phyloP scores from a whole-genome alignment of 2,888 invertebrate species.

The Caenorhabditis imperialis region DNA sequence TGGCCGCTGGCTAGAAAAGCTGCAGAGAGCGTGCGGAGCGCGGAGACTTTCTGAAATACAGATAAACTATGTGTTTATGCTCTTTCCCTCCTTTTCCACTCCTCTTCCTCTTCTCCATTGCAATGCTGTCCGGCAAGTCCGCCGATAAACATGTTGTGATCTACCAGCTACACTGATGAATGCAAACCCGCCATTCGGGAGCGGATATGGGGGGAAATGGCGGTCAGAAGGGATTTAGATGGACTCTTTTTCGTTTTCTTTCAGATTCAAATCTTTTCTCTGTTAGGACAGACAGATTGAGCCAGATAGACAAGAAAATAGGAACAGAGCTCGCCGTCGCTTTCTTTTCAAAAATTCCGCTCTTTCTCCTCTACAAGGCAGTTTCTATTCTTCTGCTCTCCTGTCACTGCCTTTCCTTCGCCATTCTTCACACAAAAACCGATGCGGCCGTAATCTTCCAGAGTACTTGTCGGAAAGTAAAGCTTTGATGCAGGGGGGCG shows the following conservation, averaged over 20 bases:
- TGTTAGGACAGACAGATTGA: background rate
- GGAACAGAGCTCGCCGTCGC: background rate
- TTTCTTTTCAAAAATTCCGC: slow-evolving; percentile 38
- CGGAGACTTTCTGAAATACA: slow-evolving; percentile 44
- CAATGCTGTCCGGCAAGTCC: slow-evolving; percentile 44
- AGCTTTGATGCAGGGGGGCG: slow-evolving; percentile 33
- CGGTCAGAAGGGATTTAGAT: slow-evolving; percentile 19
- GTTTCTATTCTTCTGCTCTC: slow-evolving; percentile 23
- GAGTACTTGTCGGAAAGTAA: slow-evolving; percentile 55
- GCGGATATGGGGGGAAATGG: slow-evolving; percentile 14
- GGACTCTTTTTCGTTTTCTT: background rate
- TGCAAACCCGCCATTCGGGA: slow-evolving; percentile 21
- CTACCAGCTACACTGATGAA: slow-evolving; percentile 39
- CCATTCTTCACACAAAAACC: slow-evolving; percentile 49
- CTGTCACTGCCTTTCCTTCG: slow-evolving; percentile 28
- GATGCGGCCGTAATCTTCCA: slow-evolving; percentile 55
- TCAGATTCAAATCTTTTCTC: background rate
- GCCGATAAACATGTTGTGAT: slow-evolving; percentile 49
- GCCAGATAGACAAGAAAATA: slow-evolving; percentile 1
- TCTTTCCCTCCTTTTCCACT: slow-evolving; percentile 13
- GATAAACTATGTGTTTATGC: slow-evolving; percentile 50
- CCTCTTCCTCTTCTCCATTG: slow-evolving; percentile 10
- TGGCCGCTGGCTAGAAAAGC: slow-evolving; percentile 15
- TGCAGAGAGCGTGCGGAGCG: slow-evolving; percentile 11
- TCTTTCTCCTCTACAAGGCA: slow-evolving; percentile 18